phyloP scores from a whole-genome alignment of 2,113 vertebrate species.

The Microcebus lehilahytsara region DNA sequence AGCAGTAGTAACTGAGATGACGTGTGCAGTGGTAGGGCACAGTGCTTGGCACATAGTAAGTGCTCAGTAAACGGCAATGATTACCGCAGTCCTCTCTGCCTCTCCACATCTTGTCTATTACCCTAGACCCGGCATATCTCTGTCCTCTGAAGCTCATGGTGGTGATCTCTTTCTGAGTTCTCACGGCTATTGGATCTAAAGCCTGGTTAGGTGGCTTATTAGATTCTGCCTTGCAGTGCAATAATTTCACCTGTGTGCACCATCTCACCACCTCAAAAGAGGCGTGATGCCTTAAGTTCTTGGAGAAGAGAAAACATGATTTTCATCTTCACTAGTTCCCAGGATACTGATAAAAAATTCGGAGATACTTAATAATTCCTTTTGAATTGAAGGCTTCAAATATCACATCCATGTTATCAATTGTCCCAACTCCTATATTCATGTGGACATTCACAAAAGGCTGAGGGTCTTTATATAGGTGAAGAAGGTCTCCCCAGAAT shows the following conservation, averaged over 20 bases:
- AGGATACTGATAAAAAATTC: not conserved
- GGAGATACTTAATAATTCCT: not conserved
- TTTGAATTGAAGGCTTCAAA: constrained; percentile 15
- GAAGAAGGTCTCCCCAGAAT: not conserved
- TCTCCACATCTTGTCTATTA: not conserved
- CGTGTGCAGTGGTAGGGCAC: not conserved
- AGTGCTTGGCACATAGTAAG: not conserved
- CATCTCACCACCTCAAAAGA: not conserved
- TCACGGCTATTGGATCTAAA: not conserved
- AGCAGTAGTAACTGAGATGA: not conserved
- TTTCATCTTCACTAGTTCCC: not conserved
- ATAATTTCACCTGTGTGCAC: not conserved
- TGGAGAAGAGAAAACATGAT: not conserved
- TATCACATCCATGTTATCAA: not conserved
- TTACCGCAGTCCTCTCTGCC: not conserved
- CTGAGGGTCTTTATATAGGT: not conserved
- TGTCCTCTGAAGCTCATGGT: not conserved
- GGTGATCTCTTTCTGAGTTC: not conserved
- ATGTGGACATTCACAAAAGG: not conserved
- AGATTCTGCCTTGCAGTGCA: not conserved
- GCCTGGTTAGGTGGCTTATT: not conserved
- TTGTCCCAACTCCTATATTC: not conserved
- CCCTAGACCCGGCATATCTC: not conserved
- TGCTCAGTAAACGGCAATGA: not conserved
- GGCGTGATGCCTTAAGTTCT: not conserved